phyloP scores from a whole-genome alignment of 2,113 vertebrate species.

The crab-eating macaque (Macaca fascicularis) region DNA sequence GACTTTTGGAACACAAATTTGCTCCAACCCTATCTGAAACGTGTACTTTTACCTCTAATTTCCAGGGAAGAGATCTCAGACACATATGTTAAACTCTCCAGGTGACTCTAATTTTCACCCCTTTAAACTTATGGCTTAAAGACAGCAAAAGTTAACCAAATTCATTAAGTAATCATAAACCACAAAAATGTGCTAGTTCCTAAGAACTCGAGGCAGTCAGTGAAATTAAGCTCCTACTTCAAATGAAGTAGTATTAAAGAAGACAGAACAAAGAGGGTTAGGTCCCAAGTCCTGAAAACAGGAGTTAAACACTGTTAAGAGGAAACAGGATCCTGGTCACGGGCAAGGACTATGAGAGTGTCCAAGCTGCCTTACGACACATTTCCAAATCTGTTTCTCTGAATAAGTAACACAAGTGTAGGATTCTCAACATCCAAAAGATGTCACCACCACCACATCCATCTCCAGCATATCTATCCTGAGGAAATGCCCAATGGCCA shows the following conservation, averaged over 20 bases:
- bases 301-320: neutral
- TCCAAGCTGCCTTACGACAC: neutral
- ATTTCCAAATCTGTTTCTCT: too few species aligned
- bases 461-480: fast-evolving
- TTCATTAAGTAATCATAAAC: neutral
- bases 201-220: neutral
- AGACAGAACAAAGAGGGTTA: neutral
- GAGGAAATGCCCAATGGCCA: neutral
- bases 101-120: neutral
- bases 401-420: neutral
- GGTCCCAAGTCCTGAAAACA: neutral
- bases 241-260: neutral
- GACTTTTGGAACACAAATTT: neutral
- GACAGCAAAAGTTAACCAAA: neutral
- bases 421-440: neutral
- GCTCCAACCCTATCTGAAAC: neutral
- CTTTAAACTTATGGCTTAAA: neutral
- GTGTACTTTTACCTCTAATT: neutral
- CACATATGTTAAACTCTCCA: neutral
- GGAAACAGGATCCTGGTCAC: too few species aligned
- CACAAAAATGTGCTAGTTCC: neutral
- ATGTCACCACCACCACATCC: neutral
- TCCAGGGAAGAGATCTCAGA: neutral
- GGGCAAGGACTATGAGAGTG: neutral
- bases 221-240: neutral